Conservation (phyloP, 2,113 vertebrate species). For the Notiomystis cincta region DNA sequence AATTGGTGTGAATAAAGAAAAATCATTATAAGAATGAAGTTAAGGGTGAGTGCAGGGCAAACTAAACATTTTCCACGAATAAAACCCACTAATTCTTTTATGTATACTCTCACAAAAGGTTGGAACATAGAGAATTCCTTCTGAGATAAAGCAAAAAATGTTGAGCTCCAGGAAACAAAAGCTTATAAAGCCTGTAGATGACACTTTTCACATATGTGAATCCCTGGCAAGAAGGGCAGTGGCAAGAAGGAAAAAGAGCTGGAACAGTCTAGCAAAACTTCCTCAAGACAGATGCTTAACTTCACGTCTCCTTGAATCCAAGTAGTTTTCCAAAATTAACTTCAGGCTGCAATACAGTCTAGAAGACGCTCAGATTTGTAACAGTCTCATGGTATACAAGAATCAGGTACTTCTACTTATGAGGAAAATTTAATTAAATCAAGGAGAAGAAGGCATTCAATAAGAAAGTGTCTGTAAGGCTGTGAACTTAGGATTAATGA, state of each 20-base stretch:
- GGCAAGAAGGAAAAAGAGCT: neutral
- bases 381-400: neutral
- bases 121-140: neutral
- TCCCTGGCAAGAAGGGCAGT: neutral
- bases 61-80: neutral
- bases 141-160: neutral
- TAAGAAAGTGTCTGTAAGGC: neutral
- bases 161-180: neutral
- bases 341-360: neutral
- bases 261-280: neutral
- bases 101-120: neutral
- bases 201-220: neutral
- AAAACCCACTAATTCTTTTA: neutral
- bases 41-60: neutral
- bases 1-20: neutral
- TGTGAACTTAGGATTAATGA: neutral
- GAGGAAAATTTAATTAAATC: neutral
- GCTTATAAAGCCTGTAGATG: neutral
- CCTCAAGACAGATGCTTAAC: neutral
- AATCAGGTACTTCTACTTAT: neutral
- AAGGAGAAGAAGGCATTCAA: neutral
- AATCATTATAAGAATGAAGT: neutral
- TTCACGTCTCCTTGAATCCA: neutral
- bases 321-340: neutral
- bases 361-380: neutral